These are phyloP conservation scores for Acanthosepion lycidas DNA, from an alignment of 2,888 invertebrate species.

Conservation along the genomic window DNA sequence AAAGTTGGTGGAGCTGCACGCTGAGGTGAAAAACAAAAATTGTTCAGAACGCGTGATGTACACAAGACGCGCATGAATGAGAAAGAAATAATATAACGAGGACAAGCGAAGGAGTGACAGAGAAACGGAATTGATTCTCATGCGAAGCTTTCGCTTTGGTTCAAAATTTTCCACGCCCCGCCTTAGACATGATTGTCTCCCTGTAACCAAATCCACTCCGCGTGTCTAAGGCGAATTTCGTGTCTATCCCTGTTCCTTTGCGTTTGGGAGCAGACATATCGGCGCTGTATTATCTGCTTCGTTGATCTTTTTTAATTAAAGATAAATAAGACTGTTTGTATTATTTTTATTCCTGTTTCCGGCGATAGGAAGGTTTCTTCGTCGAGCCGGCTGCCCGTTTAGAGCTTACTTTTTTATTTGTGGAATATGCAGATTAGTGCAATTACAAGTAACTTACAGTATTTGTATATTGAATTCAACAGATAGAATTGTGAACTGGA, in stretches of 20 bases:
- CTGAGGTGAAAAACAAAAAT: not conserved
- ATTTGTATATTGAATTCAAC: not conserved
- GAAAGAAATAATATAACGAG: not conserved
- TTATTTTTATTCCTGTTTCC: not conserved
- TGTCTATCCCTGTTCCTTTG: not conserved
- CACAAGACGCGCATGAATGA: not conserved
- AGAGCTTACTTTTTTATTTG: not conserved
- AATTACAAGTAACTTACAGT: not conserved
- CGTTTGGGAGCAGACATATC: not conserved
- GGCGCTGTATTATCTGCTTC: slow-evolving; percentile 22
- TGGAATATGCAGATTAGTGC: not conserved
- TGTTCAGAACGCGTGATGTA: not conserved
- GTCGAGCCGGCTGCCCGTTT: not conserved
- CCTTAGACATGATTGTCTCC: too few species aligned
- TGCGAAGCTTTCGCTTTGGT: not conserved
- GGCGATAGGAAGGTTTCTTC: not conserved
- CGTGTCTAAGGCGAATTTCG: not conserved
- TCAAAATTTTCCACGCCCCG: not conserved
- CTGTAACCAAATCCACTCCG: not conserved
- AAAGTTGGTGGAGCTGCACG: not conserved
- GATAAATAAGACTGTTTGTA: not conserved
- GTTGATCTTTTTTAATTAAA: slow-evolving; percentile 8
- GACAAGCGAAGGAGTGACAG: not conserved
- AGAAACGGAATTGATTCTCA: not conserved
- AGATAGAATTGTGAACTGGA: too few species aligned